Evolutionary conservation across 2,113 vertebrate genomes (phyloP).

Genomic region (Phaethornis superciliosus): DNA sequence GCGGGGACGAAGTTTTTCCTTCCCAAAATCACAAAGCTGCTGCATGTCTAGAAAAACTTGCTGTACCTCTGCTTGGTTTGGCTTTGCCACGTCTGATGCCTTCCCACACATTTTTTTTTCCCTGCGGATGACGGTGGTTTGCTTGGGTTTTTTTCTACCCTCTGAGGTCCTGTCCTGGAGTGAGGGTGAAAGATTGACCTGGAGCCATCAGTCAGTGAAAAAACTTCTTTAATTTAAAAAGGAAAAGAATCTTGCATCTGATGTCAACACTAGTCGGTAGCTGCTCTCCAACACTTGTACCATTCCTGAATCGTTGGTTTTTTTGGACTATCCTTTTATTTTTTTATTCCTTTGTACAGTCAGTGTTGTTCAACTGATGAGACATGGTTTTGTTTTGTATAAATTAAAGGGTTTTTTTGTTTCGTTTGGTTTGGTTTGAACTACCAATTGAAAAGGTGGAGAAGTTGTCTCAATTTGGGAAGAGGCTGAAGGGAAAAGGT

Average conservation of each 20-base stretch:
- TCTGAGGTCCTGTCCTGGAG: neutral
- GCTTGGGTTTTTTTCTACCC: neutral
- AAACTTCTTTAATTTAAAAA: constrained; percentile 33
- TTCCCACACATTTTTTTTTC: neutral
- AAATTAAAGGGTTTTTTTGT: constrained; percentile 56
- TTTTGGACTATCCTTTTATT: constrained; percentile 44
- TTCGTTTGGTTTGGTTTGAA: neutral
- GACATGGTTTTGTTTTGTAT: constrained; percentile 57
- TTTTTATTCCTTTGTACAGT: constrained; percentile 78
- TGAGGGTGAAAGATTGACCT: neutral
- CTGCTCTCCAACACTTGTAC: constrained; percentile 66
- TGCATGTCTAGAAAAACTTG: neutral
- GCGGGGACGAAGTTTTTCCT: neutral
- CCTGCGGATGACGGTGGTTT: neutral
- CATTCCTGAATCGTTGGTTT: constrained; percentile 47
- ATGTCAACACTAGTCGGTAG: constrained; percentile 73
- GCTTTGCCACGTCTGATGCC: neutral
- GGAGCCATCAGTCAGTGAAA: neutral
- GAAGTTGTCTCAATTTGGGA: rapidly evolving
- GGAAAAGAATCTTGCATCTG: constrained; percentile 2
- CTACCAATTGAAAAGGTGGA: neutral
- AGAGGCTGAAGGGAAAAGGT: neutral
- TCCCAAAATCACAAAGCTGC: neutral
- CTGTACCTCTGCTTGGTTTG: neutral
- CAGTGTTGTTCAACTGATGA: constrained; percentile 59